Evolutionary conservation across 2,113 vertebrate species (phyloP), one percentile per base, ranked within the genome.

Genomic region (Periophthalmodon schlosseri): DNA sequence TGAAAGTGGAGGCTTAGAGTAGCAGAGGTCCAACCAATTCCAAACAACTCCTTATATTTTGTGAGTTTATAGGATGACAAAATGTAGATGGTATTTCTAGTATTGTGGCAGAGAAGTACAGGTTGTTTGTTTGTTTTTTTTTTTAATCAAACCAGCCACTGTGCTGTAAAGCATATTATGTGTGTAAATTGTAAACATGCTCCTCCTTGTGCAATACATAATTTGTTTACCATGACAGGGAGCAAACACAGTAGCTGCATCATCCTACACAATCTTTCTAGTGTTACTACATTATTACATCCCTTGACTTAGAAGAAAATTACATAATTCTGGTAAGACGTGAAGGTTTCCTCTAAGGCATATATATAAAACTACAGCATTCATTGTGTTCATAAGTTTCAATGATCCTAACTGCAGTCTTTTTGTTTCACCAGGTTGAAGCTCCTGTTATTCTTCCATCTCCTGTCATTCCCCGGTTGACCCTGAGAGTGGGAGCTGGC

Each of bases 391-490:
- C 20, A 54, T 64, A 2, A 14, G 10, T 2, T 1, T 11, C 5
- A 20, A 13, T 69, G 13, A 68, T 10, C 46, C 16, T 44, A 1
- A 66, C 21, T n/a, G 2, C 3, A 0, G 57, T 24, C 14, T 63
- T 56, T 46, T 11, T 78, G 56, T 47, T 36, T 89, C 52, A 44
- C 39, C 94, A 99, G 97, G 95, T 96, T 74, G 97, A 96, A 70
- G 89, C 94, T 68, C 93, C 96, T 20, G 86, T 91, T 72, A 91
- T 94, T 0, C 87, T 95, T 34, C 95, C 95, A 0, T 98, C 97
- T 76, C 97, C 97, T 0, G 98, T 99, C 86, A 99, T 99, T 82
- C 98, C 98, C 86, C 95, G 97, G 73, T 91, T 99, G 88, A 99
- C 97, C 2, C 93, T 99, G 71, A 91, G 96, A 89, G 97, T 99